These are phyloP conservation scores for Elaphurus davidianus DNA, from an alignment of 2,113 vertebrate species.

Conservation along the genomic window DNA sequence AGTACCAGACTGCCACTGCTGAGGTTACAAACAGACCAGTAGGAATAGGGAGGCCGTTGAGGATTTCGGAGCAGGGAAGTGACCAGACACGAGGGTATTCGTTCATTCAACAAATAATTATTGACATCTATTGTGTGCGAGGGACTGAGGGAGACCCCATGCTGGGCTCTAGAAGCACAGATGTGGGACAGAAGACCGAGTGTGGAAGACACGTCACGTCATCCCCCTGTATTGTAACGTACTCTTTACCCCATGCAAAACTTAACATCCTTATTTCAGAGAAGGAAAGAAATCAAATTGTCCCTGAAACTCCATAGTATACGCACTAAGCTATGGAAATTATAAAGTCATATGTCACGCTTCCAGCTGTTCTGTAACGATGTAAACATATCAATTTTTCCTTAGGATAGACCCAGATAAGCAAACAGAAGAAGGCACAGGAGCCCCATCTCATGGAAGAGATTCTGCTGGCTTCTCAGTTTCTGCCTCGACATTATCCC, in stretches of 20 bases:
- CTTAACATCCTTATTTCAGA: neutral
- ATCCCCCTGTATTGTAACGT: neutral
- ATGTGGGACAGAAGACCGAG: neutral
- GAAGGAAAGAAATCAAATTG: conserved; percentile 7
- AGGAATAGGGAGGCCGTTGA: neutral
- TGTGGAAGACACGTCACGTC: neutral
- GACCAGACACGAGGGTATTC: neutral
- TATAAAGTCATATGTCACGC: neutral
- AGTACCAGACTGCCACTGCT: neutral
- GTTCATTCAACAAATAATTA: neutral
- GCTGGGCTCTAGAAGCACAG: neutral
- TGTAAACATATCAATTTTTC: neutral
- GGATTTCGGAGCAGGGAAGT: neutral
- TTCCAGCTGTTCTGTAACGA: neutral
- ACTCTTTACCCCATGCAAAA: neutral
- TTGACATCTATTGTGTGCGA: neutral
- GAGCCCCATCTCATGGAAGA: neutral
- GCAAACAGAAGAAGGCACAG: neutral
- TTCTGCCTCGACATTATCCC: neutral
- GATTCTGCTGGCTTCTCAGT: neutral
- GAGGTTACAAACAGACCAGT: neutral
- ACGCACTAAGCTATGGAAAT: neutral
- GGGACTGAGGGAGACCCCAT: neutral
- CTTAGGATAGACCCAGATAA: neutral
- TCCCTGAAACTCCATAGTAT: neutral